Evolutionary conservation across 1,140 invertebrate species (phyloP), one percentile per base, ranked within the genome.

Genomic region (Cotesia typhae): DNA sequence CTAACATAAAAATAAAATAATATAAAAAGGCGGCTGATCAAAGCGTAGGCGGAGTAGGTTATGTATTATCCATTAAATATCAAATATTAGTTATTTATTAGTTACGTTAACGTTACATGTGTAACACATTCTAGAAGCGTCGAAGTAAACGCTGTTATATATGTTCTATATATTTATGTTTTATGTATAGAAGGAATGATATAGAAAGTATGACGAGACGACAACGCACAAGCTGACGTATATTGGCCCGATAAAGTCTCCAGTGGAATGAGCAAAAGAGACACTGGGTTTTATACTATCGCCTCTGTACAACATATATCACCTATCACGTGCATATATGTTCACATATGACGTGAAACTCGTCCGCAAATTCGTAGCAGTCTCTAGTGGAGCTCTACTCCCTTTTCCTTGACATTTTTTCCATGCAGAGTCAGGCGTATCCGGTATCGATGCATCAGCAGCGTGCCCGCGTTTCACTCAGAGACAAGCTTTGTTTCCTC

Each of bases 401-500:
- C 53, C 20, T 35, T 63, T 65, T 65, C 41, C 37, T 55, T 68
- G 9, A 37, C n/a, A 35, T 72, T 72, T 74, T 72, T 72, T 73
- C 63, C 37, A 52, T 63, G 57, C 37, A 68, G 70, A 67, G 72
- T 47, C 71, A 60, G 68, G 64, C 65, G 72, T 73, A 73, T 75
- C 74, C 74, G 71, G 74, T 75, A 75, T 75, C 69, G 74, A 75
- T 73, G 69, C 65, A 71, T 69, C 74, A 59, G 51, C 28, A 28
- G 28, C 28, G 28, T 70, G 38, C 55, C 51, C 47, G 10, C 17
- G 51, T 35, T n/a, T 63, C 59, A 64, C 52, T 20, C 59, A 69
- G 74, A 75, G 74, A 74, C 70, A 72, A 60, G 74, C 61, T 69
- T 77, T 77, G 76, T 77, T 77, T 72, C 70, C 60, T 71, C 52